Conservation (phyloP, 2,797 vertebrate species). For the Chaetophractus vellerosus region DNA sequence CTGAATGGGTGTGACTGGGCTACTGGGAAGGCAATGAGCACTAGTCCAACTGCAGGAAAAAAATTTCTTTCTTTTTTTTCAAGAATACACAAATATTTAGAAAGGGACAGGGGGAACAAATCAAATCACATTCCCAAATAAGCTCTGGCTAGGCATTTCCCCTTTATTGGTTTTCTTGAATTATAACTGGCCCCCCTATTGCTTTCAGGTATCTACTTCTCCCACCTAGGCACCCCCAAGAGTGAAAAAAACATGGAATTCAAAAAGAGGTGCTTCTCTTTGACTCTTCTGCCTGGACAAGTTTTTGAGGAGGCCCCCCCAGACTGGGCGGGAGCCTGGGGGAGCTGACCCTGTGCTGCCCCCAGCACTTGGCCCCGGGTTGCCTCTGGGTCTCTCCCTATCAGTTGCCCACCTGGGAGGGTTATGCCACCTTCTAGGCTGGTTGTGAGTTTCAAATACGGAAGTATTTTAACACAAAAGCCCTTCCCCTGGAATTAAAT, state of each 20-base stretch:
- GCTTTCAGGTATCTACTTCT: accelerated
- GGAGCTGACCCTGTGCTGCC: neutral
- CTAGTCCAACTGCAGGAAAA: slow-evolving; percentile 20
- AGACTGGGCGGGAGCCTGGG: neutral
- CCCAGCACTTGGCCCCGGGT: neutral
- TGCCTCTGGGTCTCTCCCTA: neutral
- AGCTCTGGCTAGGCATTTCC: slow-evolving; percentile 19
- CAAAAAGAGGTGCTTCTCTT: neutral
- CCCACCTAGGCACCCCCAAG: neutral
- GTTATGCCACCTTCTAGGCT: neutral
- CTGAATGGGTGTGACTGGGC: slow-evolving; percentile 56
- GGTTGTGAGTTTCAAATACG: slow-evolving; percentile 22
- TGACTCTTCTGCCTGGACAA: neutral
- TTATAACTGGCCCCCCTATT: neutral
- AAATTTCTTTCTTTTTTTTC: neutral
- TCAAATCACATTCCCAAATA: slow-evolving; percentile 18
- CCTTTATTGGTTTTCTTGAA: neutral
- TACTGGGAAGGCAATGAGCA: neutral
- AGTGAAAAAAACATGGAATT: neutral
- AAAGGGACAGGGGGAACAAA: slow-evolving; percentile 62
- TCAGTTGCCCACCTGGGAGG: neutral
- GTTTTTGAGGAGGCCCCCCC: neutral
- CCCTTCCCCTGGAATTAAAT: neutral
- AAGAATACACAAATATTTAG: slow-evolving; percentile 16
- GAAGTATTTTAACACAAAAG: slow-evolving; percentile 50